Percentiles rank a stretch among this genome's conserved stretches.
Conservation (phyloP, 2,797 vertebrate genomes). For the Aldrovandia affinis region DNA sequence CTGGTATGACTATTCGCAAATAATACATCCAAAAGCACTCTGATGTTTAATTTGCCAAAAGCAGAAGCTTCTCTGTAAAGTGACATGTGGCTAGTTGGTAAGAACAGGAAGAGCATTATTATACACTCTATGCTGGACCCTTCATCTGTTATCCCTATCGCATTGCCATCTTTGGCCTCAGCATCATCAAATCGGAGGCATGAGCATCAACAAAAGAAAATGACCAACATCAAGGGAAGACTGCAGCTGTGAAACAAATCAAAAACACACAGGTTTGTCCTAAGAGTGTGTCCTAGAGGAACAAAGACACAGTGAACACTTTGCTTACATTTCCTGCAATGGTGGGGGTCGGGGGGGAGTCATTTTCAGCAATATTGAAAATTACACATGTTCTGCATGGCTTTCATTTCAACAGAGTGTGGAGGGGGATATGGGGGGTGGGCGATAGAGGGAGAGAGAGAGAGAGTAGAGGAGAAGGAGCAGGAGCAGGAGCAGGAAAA, state of each 20-base stretch:
- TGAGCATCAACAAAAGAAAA: slow-evolving; percentile 75
- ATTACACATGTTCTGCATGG: slow-evolving; percentile 27
- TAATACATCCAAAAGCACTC: background rate
- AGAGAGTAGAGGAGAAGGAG: background rate
- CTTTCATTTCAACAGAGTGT: slow-evolving; percentile 12
- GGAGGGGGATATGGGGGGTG: background rate
- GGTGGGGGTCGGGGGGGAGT: background rate
- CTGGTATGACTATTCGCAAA: background rate
- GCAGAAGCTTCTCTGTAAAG: background rate
- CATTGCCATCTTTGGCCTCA: slow-evolving; percentile 77
- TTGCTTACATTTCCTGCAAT: slow-evolving; percentile 13
- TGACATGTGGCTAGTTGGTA: slow-evolving; percentile 40
- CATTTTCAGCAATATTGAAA: slow-evolving; percentile 34
- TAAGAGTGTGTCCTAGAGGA: slow-evolving; percentile 38
- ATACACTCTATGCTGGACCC: slow-evolving; percentile 69
- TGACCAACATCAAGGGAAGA: slow-evolving; percentile 73
- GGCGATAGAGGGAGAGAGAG: background rate
- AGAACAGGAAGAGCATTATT: slow-evolving; percentile 66
- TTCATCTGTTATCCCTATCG: slow-evolving; percentile 79
- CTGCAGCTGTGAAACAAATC: slow-evolving; percentile 69
- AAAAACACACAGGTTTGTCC: slow-evolving; percentile 47
- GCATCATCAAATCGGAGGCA: slow-evolving; percentile 75
- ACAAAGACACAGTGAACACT: slow-evolving; percentile 23
- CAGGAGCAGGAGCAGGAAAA: background rate
- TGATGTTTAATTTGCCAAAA: background rate